Evolutionary conservation across 2,888 invertebrate species (phyloP).

Genomic region (Thecocarcelia acutangulata): DNA sequence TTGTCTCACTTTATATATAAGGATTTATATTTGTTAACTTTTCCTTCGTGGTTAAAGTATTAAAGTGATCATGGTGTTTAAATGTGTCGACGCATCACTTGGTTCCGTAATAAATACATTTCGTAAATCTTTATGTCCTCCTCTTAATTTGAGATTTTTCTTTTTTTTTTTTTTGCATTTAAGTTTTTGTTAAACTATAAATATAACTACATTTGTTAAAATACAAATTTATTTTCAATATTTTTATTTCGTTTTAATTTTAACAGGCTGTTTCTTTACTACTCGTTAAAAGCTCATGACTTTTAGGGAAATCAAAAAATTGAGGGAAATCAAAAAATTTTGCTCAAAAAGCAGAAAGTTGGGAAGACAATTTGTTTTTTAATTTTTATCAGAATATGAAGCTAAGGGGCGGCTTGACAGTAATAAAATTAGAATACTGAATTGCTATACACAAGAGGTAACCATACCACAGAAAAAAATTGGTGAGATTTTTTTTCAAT

Average conservation of each 20-base stretch:
- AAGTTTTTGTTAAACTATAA: constrained; percentile 16
- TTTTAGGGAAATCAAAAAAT: no score
- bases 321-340: no score
- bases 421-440: no score
- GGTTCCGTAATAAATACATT: constrained; percentile 80
- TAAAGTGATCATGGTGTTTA: constrained; percentile 62
- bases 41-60: constrained; percentile 31
- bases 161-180: constrained; percentile 29
- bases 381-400: no score
- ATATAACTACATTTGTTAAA: constrained; percentile 16
- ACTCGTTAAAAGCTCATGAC: no score
- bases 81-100: constrained; percentile 75
- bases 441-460: no score
- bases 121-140: constrained; percentile 79
- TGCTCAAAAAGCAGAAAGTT: no score
- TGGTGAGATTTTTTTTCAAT: no score
- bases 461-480: no score
- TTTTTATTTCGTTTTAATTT: constrained; percentile 41
- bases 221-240: constrained; percentile 59
- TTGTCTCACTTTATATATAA: constrained; percentile 53
- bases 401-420: no score
- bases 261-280: constrained; percentile 33
- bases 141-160: constrained; percentile 74
- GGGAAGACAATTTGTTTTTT: no score
- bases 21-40: constrained; percentile 30